Conservation (phyloP, 2,113 vertebrate genomes). For the Enhydra lutris region DNA sequence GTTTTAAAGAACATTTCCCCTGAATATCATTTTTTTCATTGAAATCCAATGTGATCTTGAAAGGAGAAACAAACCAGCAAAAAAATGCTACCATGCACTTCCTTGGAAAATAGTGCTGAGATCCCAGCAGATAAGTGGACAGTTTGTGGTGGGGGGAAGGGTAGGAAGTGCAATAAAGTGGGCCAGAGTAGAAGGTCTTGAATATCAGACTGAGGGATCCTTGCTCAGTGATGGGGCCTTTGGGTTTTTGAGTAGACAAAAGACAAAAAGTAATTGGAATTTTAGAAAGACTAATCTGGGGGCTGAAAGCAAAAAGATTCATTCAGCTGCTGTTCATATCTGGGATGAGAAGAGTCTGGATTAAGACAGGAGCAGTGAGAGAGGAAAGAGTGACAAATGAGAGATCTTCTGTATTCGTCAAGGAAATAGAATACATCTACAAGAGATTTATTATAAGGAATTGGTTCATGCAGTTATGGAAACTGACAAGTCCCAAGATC, state of each 20-base stretch:
- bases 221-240: neutral
- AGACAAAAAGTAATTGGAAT: neutral
- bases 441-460: neutral
- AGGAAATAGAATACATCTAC: neutral
- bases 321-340: neutral
- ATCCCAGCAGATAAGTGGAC: neutral
- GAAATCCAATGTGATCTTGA: neutral
- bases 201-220: neutral
- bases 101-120: neutral
- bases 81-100: neutral
- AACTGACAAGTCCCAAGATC: neutral
- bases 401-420: neutral
- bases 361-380: neutral
- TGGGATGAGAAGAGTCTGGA: neutral
- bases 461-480: neutral
- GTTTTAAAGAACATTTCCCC: neutral
- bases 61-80: neutral
- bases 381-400: neutral
- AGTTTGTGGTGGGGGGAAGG: neutral
- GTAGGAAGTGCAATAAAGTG: neutral
- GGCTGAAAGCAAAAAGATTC: neutral
- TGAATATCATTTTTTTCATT: neutral
- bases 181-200: neutral
- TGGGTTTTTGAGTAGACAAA: neutral
- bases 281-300: constrained; percentile 18